Percentiles rank a stretch among this genome's conserved stretches.
phyloP scores from a whole-genome alignment of 2,888 invertebrate genomes.

The Galerucella calmariensis region DNA sequence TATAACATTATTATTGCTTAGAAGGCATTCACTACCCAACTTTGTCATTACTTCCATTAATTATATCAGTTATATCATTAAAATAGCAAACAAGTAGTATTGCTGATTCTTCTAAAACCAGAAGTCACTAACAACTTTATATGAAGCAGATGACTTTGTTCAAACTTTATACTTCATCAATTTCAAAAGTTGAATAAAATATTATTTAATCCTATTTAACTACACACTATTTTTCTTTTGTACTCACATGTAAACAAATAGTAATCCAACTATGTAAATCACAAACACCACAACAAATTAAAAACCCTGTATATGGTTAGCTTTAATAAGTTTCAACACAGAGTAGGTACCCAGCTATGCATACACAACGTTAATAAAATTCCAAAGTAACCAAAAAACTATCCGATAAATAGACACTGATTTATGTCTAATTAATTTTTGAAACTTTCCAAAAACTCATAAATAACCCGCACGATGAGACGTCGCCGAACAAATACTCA shows the following conservation, averaged over 20 bases:
- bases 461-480: conserved; percentile 53
- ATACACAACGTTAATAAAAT: conserved; percentile 32
- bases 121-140: too few relatives aligned
- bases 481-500: conserved; percentile 38
- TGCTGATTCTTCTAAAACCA: too few relatives aligned
- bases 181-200: too few relatives aligned
- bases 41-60: too few relatives aligned
- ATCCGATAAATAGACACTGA: conserved; percentile 45
- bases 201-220: too few relatives aligned
- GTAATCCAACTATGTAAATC: not conserved
- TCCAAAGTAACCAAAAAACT: conserved; percentile 34
- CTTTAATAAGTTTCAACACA: conserved; percentile 18
- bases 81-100: too few relatives aligned
- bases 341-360: not conserved
- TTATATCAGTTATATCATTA: too few relatives aligned
- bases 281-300: conserved; percentile 9
- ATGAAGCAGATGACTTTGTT: too few relatives aligned
- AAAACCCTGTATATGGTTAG: conserved; percentile 16
- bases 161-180: too few relatives aligned
- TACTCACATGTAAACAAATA: not conserved
- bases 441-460: conserved; percentile 49
- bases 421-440: conserved; percentile 49
- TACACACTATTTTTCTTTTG: not conserved
- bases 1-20: too few relatives aligned
- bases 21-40: too few relatives aligned